Conservation (phyloP, 2,113 vertebrate species). For the Pangasianodon hypophthalmus region DNA sequence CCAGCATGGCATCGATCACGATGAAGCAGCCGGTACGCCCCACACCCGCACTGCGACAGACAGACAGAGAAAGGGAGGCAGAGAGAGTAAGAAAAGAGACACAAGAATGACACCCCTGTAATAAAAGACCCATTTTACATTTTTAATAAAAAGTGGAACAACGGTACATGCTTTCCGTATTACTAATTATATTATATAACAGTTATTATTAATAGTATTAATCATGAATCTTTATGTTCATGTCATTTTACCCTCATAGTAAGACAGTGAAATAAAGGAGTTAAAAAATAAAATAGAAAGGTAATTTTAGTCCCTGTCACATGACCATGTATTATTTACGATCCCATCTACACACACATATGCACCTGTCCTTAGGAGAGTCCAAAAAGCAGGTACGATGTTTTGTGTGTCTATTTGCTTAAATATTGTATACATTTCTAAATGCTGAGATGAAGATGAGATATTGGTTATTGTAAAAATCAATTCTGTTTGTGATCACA, state of each 20-base stretch:
- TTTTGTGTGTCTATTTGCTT: neutral
- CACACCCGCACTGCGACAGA: slow-evolving; percentile 87
- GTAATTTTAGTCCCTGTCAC: too few relatives aligned
- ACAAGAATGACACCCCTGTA: neutral
- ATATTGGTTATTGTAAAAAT: neutral
- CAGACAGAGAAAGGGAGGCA: slow-evolving; percentile 70
- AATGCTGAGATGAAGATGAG: neutral
- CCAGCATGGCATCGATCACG: slow-evolving; percentile 97
- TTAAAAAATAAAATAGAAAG: too few relatives aligned
- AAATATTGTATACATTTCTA: neutral
- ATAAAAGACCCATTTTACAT: neutral
- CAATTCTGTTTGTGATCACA: neutral
- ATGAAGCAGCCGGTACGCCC: slow-evolving; percentile 98
- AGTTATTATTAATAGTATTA: too few relatives aligned
- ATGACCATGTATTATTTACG: too few relatives aligned
- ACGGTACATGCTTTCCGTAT: neutral
- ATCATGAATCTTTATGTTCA: neutral
- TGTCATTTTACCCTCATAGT: too few relatives aligned
- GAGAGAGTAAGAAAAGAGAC: slow-evolving; percentile 70
- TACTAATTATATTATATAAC: neutral
- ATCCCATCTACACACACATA: too few relatives aligned
- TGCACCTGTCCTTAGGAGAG: too few relatives aligned
- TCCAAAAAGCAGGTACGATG: too few relatives aligned
- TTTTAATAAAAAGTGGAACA: neutral
- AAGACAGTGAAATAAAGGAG: too few relatives aligned